Conservation (phyloP, 1,140 invertebrate genomes). For the Pseudomyrmex gracilis region DNA sequence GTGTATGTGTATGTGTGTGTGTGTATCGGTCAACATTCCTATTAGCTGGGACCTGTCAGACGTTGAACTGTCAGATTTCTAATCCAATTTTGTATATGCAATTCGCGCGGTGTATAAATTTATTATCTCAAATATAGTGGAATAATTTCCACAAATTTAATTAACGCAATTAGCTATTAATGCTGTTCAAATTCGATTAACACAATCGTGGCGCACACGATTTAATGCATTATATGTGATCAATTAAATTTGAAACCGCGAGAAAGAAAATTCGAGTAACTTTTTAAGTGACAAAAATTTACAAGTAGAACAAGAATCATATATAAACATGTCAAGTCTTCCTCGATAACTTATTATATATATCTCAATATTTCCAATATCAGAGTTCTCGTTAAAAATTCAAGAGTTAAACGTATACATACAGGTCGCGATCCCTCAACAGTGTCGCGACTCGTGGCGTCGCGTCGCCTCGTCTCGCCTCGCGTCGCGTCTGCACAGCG, state of each 20-base stretch:
- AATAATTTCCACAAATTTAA: background rate
- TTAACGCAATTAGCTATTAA: background rate
- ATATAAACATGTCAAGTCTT: background rate
- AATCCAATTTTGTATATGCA: background rate
- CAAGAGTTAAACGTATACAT: slow-evolving; percentile 29
- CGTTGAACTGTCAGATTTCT: background rate
- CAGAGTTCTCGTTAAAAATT: slow-evolving; percentile 10
- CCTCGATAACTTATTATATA: background rate
- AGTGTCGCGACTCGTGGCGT: slow-evolving; percentile 41
- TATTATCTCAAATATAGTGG: background rate
- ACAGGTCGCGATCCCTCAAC: background rate
- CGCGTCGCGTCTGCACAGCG: slow-evolving; percentile 34
- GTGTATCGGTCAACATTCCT: background rate
- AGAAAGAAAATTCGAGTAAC: no score
- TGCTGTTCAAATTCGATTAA: background rate
- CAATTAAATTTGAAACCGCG: no score
- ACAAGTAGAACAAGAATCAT: background rate
- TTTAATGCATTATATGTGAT: no score
- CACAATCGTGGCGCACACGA: no score
- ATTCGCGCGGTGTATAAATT: background rate
- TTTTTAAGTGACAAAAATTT: no score
- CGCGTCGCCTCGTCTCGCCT: slow-evolving; percentile 18
- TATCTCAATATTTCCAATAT: background rate
- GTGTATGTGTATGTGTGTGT: no score
- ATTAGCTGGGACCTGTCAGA: no score